phyloP scores from a whole-genome alignment of 1,140 invertebrate genomes.

The Neodiprion lecontei region DNA sequence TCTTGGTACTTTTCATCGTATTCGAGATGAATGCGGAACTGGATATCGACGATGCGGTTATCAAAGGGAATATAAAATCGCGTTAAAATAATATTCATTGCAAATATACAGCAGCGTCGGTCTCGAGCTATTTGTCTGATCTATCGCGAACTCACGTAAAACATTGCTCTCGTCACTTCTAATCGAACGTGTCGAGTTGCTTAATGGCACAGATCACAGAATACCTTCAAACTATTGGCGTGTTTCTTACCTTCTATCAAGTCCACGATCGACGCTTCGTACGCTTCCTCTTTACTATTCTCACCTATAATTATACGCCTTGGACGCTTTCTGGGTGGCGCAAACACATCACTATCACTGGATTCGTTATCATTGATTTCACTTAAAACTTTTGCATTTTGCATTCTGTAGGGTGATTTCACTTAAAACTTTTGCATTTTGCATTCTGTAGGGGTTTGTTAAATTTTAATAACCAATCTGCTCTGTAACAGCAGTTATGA shows the following conservation, averaged over 20 bases:
- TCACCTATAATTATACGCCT: not conserved
- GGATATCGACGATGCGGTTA: too few relatives aligned
- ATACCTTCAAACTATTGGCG: constrained; percentile 28
- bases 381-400: not conserved
- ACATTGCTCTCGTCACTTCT: too few relatives aligned
- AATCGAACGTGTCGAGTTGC: too few relatives aligned
- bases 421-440: not conserved
- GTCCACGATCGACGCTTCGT: constrained; percentile 17
- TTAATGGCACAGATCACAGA: not conserved
- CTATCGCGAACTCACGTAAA: too few relatives aligned
- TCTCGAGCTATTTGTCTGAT: too few relatives aligned
- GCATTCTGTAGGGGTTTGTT: not conserved
- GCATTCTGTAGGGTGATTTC: not conserved
- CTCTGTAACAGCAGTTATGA: not conserved
- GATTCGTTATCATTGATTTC: constrained; percentile 14
- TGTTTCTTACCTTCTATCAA: constrained; percentile 26
- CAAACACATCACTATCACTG: constrained; percentile 15
- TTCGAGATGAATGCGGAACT: too few relatives aligned
- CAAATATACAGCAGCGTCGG: too few relatives aligned
- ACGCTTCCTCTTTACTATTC: too few relatives aligned
- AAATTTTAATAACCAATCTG: not conserved
- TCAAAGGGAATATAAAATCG: too few relatives aligned
- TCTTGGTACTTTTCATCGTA: too few relatives aligned
- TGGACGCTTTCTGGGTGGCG: constrained; percentile 8
- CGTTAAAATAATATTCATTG: too few relatives aligned